These are phyloP conservation scores for Lasioglossum oenotherae DNA, from an alignment of 2,888 invertebrate genomes.

Conservation along the genomic window DNA sequence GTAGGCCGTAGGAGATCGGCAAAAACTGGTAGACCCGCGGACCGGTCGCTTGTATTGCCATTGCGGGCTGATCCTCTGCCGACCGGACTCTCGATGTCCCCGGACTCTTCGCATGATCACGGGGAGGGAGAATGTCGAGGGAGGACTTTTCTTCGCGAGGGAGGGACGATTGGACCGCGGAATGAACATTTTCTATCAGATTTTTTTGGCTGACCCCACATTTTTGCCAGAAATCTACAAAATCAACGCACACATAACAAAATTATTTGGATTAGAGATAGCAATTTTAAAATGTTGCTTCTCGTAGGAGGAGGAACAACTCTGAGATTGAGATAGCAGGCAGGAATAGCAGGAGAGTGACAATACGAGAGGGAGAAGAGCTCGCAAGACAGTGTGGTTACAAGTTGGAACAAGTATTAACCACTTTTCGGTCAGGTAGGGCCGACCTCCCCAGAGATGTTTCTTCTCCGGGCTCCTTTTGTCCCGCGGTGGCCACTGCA, in stretches of 20 bases:
- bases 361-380: background rate
- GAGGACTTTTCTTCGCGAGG: constrained; percentile 62
- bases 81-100: constrained; percentile 58
- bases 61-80: constrained; percentile 63
- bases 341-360: background rate
- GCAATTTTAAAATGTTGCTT: background rate
- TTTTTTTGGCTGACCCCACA: background rate
- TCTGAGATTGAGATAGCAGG: background rate
- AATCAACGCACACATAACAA: no score
- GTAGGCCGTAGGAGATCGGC: constrained; percentile 64
- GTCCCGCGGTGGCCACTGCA: constrained; percentile 35
- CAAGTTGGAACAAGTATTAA: constrained; percentile 41
- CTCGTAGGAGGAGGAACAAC: background rate
- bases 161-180: background rate
- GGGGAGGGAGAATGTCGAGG: constrained; percentile 51
- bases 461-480: constrained; percentile 38
- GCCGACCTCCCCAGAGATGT: constrained; percentile 50
- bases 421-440: constrained; percentile 47
- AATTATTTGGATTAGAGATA: no score
- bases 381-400: background rate
- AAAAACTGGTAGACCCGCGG: constrained; percentile 77
- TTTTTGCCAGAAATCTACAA: no score
- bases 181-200: background rate
- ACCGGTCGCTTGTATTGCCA: constrained; percentile 72
- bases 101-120: constrained; percentile 49